phyloP scores from a whole-genome alignment of 2,888 invertebrate genomes.

The Tipula lateralis region DNA sequence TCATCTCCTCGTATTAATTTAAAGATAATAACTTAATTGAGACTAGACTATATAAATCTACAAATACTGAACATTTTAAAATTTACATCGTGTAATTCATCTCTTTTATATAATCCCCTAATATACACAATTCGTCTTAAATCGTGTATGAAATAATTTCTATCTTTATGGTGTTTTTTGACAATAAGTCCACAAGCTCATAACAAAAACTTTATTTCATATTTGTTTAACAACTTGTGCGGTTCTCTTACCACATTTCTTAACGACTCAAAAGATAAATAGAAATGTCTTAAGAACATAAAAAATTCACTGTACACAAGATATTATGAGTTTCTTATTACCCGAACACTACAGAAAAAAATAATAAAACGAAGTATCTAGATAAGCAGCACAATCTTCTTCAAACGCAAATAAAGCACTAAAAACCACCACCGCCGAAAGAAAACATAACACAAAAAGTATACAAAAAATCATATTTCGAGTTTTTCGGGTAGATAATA shows the following conservation, averaged over 20 bases:
- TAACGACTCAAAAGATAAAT: background rate
- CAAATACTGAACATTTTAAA: background rate
- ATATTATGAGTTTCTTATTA: constrained; percentile 24
- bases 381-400: background rate
- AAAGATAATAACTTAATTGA: too few relatives aligned
- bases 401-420: background rate
- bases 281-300: background rate
- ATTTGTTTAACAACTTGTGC: background rate
- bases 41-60: background rate
- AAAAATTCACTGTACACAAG: background rate
- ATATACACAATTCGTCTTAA: background rate
- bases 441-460: background rate
- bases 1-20: too few relatives aligned
- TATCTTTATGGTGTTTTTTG: background rate
- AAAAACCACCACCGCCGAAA: background rate
- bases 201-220: background rate
- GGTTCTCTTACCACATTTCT: background rate
- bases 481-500: background rate
- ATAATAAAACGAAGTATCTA: background rate
- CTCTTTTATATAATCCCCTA: background rate
- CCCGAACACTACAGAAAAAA: background rate
- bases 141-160: background rate
- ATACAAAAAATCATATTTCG: background rate
- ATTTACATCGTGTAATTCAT: background rate
- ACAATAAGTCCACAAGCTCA: background rate